Evolutionary conservation across 2,113 vertebrate species (phyloP).

Genomic region (Corydoras maculifer): DNA sequence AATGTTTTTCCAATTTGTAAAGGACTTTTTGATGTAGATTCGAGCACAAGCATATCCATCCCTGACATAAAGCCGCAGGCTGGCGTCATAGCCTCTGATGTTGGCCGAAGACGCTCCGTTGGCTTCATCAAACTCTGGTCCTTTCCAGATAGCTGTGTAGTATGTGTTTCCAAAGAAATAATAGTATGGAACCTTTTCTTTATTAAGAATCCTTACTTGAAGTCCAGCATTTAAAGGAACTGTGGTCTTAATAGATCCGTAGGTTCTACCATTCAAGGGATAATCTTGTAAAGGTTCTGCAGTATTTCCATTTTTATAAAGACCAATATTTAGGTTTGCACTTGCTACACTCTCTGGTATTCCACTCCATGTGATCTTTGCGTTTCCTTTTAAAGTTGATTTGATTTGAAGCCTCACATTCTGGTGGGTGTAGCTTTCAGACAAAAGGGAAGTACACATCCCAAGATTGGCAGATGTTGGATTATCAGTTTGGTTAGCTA

Average conservation of each 20-base stretch:
- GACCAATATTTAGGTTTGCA: neutral
- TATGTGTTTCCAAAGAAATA: neutral
- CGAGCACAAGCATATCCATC: conserved; percentile 23
- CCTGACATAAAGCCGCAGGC: conserved; percentile 15
- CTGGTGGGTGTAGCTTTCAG: neutral
- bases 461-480: no score
- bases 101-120: neutral
- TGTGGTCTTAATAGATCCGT: conserved; percentile 1
- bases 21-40: conserved; percentile 30
- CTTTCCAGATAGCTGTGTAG: conserved; percentile 2
- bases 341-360: conserved; percentile 13
- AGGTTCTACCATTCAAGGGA: conserved; percentile 1
- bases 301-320: conserved; percentile 1
- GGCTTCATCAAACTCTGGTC: conserved; percentile 15
- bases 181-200: neutral
- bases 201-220: conserved; percentile 2
- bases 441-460: neutral
- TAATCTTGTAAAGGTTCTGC: neutral
- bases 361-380: conserved; percentile 19
- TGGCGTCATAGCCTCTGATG: neutral
- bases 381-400: conserved; percentile 10
- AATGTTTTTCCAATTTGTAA: conserved; percentile 7
- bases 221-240: conserved; percentile 17
- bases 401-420: conserved; percentile 7
- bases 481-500: neutral